Evolutionary conservation across 1,140 invertebrate species (phyloP), one percentile per base, ranked within the genome.

Genomic region (Branchinecta lindahli): DNA sequence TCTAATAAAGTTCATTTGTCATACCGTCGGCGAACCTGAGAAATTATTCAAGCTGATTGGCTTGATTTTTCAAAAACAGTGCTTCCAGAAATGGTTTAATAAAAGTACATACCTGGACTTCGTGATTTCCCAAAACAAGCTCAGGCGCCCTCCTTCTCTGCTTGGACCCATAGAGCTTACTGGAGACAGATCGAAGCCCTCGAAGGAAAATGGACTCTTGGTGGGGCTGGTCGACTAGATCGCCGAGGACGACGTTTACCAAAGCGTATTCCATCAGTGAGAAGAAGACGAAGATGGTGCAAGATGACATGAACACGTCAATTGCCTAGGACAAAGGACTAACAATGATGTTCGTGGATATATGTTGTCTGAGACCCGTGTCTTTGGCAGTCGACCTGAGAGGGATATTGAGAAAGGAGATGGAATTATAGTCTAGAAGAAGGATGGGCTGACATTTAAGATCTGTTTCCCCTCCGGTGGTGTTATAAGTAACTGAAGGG

Each of bases 101-200:
- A 33, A 33, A 33, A 33, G 33, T 33, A 33, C 33, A 33, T 33
- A 33, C 33, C 33, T 33, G 3, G 15, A 66, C 9, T 44, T 66
- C 66, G 45, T 67, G 70, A 66, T 69, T 15, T 18, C 66, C 45
- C 33, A 45, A 5, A 21, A 69, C 12, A 44, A 68, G 69, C 70
- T 73, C 46, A 10, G 75, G 73, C 68, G 75, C 75, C 8, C 69
- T 46, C 44, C 70, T 72, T 15, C 69, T 46, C 44, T 71, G 46
- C 77, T 82, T 77, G 68, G 12, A 73, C 68, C 77, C 82, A 77
- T 76, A 83, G 15, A 84, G 81, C 71, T 80, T 83, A 70, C 84
- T 82, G 18, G 80, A 75, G 74, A 83, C 83, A 15, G 45, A 82
- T 72, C 77, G 80, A 75, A 68, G 79, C 80, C 79, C 82, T 71